Evolutionary conservation across 2,113 vertebrate genomes (phyloP).

Genomic region (Osmerus mordax): DNA sequence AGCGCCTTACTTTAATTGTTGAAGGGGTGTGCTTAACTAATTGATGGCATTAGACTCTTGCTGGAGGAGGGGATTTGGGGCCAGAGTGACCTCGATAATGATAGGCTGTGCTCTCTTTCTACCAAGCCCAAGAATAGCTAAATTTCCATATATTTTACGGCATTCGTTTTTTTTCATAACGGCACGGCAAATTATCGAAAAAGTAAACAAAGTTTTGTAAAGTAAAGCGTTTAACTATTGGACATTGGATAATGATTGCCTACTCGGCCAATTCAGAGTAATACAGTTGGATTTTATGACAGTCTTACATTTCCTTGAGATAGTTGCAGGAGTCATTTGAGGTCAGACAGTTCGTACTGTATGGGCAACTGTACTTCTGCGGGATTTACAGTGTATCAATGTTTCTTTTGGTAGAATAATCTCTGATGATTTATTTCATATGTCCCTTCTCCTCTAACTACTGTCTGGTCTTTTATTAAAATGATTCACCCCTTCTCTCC

Average conservation of each 20-base stretch:
- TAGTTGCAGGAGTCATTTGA: no score
- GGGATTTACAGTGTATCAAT: no score
- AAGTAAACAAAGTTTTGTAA: neutral
- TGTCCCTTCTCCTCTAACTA: neutral
- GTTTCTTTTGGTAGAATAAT: no score
- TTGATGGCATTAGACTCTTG: constrained; percentile 46
- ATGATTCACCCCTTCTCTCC: neutral
- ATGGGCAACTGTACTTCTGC: no score
- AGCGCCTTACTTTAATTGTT: constrained; percentile 54
- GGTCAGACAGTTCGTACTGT: no score
- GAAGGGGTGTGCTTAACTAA: constrained; percentile 34
- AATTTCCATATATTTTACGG: constrained; percentile 10
- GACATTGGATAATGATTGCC: no score
- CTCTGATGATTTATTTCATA: no score
- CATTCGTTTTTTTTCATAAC: neutral
- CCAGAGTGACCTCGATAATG: constrained; percentile 37
- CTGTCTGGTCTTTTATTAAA: neutral
- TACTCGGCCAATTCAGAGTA: no score
- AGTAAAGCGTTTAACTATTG: neutral
- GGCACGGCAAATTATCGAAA: neutral
- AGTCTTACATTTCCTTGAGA: no score
- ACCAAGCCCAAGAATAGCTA: constrained; percentile 23
- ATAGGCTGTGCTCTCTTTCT: constrained; percentile 34
- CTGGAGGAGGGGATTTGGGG: constrained; percentile 45
- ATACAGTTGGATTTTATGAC: no score